A percentile compares a stretch with the other conserved stretches of the same genome.
These are phyloP conservation scores for Himantopus leucocephalus DNA, from an alignment of 2,113 vertebrate species.

Conservation along the genomic window DNA sequence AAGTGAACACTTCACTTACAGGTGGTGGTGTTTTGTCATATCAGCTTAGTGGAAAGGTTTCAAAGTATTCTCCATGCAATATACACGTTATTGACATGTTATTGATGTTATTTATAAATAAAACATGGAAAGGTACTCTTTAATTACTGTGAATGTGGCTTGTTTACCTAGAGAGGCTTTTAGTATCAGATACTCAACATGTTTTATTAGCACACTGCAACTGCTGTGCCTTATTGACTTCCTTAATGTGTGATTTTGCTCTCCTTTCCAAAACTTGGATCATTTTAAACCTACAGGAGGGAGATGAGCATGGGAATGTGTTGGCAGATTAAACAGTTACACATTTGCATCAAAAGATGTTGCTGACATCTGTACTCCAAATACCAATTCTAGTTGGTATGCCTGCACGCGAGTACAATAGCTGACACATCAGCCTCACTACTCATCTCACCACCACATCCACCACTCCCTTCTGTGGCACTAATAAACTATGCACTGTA, in stretches of 20 bases:
- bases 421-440: not conserved
- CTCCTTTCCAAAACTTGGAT: not conserved
- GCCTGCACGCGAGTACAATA: not conserved
- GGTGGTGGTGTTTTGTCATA: not conserved
- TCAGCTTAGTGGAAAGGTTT: not conserved
- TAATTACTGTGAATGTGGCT: constrained; percentile 21
- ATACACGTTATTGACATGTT: not conserved
- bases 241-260: not conserved
- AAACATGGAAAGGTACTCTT: constrained; percentile 9
- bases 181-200: not conserved
- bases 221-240: not conserved
- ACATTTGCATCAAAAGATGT: not conserved
- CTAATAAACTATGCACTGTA: not conserved
- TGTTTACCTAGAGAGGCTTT: constrained; percentile 1
- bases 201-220: not conserved
- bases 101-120: not conserved
- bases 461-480: not conserved
- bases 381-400: not conserved
- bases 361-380: not conserved
- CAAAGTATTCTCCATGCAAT: not conserved
- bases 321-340: not conserved
- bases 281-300: not conserved
- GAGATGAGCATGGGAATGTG: not conserved
- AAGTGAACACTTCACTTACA: not conserved
- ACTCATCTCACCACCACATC: not conserved